Conservation (phyloP, 2,797 vertebrate species). For the Hypotaenidia okinawae region DNA sequence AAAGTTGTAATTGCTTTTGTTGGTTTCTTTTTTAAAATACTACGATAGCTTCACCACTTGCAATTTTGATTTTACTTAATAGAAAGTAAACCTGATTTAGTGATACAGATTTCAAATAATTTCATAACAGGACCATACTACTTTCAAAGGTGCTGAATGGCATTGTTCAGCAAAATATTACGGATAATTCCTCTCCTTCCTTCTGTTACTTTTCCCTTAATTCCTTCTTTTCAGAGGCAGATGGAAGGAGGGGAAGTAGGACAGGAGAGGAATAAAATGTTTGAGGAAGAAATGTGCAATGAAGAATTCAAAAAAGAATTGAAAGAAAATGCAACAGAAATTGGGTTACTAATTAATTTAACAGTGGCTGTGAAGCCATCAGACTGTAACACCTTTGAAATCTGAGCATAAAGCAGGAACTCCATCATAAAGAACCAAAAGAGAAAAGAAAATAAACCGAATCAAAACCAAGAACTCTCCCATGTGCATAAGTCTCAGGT, state of each 20-base stretch:
- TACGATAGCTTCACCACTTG: neutral
- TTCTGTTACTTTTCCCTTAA: neutral
- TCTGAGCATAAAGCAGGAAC: neutral
- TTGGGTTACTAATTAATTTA: neutral
- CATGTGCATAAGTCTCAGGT: neutral
- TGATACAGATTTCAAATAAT: neutral
- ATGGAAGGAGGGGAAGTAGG: neutral
- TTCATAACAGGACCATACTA: neutral
- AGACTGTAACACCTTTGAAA: neutral
- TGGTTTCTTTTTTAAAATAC: neutral
- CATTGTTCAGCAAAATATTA: neutral
- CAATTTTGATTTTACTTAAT: neutral
- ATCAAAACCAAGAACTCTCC: neutral
- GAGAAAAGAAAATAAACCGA: too few relatives aligned
- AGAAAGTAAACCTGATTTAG: neutral
- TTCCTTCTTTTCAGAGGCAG: neutral
- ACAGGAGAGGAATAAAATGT: neutral
- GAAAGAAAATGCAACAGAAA: neutral
- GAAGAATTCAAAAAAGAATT: neutral
- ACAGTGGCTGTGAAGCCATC: neutral
- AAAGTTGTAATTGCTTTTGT: neutral
- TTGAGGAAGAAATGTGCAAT: neutral
- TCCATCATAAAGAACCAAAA: neutral
- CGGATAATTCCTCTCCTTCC: neutral
- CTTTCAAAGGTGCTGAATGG: neutral